A percentile compares a stretch with the other conserved stretches of the same genome.
Evolutionary conservation across 2,888 invertebrate genomes (phyloP).

Genomic region (Pterostichus niger): DNA sequence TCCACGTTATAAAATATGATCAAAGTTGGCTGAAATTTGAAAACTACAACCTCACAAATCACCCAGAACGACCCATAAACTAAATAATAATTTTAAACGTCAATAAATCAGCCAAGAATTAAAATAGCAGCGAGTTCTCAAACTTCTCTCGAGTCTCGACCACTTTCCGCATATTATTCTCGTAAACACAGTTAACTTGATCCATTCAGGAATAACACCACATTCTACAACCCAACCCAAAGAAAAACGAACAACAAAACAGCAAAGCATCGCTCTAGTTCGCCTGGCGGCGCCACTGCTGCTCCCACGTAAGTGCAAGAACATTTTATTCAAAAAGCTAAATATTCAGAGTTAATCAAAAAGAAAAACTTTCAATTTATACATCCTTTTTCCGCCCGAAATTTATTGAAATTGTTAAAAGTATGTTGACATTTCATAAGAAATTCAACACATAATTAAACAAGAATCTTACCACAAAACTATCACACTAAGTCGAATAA

Average conservation of each 20-base stretch:
- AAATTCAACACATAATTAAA: neutral
- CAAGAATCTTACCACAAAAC: conserved; percentile 15
- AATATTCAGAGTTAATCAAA: too few species aligned
- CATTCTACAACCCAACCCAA: neutral
- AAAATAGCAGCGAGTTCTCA: neutral
- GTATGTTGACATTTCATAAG: conserved; percentile 2
- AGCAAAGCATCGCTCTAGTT: too few species aligned
- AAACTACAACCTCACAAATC: conserved; percentile 2
- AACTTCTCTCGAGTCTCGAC: conserved; percentile 4
- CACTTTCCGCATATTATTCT: neutral
- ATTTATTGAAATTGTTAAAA: neutral
- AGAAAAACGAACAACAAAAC: neutral
- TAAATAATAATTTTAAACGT: conserved; percentile 22
- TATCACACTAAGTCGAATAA: neutral
- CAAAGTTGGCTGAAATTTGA: neutral
- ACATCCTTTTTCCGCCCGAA: too few species aligned
- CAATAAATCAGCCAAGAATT: conserved; percentile 6
- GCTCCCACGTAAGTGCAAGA: too few species aligned
- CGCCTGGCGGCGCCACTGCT: too few species aligned
- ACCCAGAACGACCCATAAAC: conserved; percentile 10
- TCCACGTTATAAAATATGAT: too few species aligned
- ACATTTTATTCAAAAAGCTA: too few species aligned
- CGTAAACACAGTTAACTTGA: neutral
- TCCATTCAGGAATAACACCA: conserved; percentile 43
- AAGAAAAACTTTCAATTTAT: too few species aligned